Conservation (phyloP, 1,140 invertebrate species). For the Drosophila yakuba region DNA sequence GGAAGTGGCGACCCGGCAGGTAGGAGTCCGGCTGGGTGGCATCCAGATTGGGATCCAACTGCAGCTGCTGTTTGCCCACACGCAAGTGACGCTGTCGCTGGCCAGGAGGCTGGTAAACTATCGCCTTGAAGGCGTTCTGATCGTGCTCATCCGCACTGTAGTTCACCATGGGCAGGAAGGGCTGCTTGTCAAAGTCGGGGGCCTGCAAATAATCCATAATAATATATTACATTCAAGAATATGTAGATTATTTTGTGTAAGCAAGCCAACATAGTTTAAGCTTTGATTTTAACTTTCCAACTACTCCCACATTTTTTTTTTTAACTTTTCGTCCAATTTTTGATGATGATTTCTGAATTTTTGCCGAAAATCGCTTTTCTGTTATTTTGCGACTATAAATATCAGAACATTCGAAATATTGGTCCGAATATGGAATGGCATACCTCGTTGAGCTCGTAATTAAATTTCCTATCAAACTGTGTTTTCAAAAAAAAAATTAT, state of each 20-base stretch:
- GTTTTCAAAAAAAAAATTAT: too few species aligned
- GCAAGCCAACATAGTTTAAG: not conserved
- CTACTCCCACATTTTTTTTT: too few species aligned
- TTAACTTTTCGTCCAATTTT: too few species aligned
- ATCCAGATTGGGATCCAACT: conserved; percentile 10
- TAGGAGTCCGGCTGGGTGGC: conserved; percentile 32
- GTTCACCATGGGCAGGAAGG: conserved; percentile 87
- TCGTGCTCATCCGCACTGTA: conserved; percentile 87
- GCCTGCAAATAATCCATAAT: conserved; percentile 73
- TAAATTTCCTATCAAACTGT: too few species aligned
- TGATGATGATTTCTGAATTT: too few species aligned
- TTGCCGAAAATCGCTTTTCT: too few species aligned
- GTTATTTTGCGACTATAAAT: too few species aligned
- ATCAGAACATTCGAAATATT: too few species aligned
- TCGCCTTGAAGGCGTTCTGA: conserved; percentile 86
- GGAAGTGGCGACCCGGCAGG: conserved; percentile 51
- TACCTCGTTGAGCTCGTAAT: too few species aligned
- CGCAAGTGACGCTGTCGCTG: conserved; percentile 51
- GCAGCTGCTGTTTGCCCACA: conserved; percentile 58
- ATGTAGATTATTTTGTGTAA: not conserved
- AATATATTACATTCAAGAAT: not conserved
- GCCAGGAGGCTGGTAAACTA: conserved; percentile 69
- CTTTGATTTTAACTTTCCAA: not conserved
- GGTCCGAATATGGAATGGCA: too few species aligned
- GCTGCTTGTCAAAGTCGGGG: conserved; percentile 86